Evolutionary conservation across 2,797 vertebrate genomes (phyloP).

Genomic region (Crypturellus tataupa): DNA sequence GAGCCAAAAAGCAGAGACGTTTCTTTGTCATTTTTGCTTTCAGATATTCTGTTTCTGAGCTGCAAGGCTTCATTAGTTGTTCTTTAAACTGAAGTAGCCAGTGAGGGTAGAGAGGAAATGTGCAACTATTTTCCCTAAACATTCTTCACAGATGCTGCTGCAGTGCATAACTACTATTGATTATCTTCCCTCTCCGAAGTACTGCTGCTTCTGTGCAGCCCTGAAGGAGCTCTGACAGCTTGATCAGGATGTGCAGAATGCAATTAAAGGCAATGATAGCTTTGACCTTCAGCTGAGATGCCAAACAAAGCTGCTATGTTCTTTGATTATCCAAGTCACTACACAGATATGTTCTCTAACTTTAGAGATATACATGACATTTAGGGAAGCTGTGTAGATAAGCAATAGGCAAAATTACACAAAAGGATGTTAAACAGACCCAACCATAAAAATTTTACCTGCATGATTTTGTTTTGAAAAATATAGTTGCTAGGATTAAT

Average conservation of each 20-base stretch:
- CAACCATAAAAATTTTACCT: neutral
- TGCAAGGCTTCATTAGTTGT: neutral
- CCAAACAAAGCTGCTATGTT: neutral
- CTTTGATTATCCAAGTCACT: neutral
- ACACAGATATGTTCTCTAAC: neutral
- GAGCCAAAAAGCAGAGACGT: neutral
- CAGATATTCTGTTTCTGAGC: neutral
- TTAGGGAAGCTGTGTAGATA: neutral
- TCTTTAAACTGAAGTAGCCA: neutral
- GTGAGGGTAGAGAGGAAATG: neutral
- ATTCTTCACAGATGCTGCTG: neutral
- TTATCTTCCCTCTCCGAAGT: neutral
- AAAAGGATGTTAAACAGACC: neutral
- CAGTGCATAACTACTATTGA: neutral
- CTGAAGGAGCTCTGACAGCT: neutral
- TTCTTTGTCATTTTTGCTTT: neutral
- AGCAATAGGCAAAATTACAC: neutral
- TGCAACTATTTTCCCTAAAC: neutral
- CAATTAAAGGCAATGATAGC: neutral
- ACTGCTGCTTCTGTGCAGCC: neutral
- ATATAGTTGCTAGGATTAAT: neutral
- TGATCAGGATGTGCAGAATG: neutral
- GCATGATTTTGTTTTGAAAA: neutral
- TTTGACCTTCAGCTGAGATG: constrained; percentile 9
- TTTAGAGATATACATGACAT: neutral